Conservation (phyloP, 1,140 invertebrate genomes). For the Steinernema khuongi region DNA sequence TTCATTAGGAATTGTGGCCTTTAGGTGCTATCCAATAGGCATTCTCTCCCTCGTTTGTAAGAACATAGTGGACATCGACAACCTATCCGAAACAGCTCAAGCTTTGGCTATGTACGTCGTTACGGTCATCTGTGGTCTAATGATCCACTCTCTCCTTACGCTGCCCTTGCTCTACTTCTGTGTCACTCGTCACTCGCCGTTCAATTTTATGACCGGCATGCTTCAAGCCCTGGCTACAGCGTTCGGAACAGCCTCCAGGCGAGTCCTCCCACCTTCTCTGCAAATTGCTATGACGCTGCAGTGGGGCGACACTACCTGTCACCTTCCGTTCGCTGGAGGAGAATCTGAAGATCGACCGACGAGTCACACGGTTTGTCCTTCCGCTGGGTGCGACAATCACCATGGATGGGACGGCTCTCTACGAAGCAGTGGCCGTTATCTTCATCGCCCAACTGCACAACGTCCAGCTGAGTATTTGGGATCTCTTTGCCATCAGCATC, state of each 20-base stretch:
- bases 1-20: slow-evolving; percentile 16
- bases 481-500: slow-evolving; percentile 77
- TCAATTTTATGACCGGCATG: slow-evolving; percentile 74
- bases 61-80: slow-evolving; percentile 80
- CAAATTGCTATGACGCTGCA: slow-evolving; percentile 20
- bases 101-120: slow-evolving; percentile 82
- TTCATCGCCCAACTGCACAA: slow-evolving; percentile 68
- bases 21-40: slow-evolving; percentile 82
- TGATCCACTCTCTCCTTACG: slow-evolving; percentile 60
- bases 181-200: slow-evolving; percentile 73
- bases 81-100: slow-evolving; percentile 73
- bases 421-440: slow-evolving; percentile 63
- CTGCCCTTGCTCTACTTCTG: slow-evolving; percentile 68
- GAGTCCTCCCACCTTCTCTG: slow-evolving; percentile 30
- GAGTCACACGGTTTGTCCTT: slow-evolving; percentile 84
- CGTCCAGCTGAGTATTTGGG: slow-evolving; percentile 63
- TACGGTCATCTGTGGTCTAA: slow-evolving; percentile 77
- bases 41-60: slow-evolving; percentile 81
- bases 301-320: slow-evolving; percentile 76
- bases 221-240: slow-evolving; percentile 80
- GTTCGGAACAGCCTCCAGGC: slow-evolving; percentile 85
- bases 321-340: slow-evolving; percentile 72
- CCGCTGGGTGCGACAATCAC: slow-evolving; percentile 69
- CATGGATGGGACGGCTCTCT: slow-evolving; percentile 63
- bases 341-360: slow-evolving; percentile 61